Evolutionary conservation across 1,140 invertebrate species (phyloP).

Genomic region (Rhopalosiphum maidis): DNA sequence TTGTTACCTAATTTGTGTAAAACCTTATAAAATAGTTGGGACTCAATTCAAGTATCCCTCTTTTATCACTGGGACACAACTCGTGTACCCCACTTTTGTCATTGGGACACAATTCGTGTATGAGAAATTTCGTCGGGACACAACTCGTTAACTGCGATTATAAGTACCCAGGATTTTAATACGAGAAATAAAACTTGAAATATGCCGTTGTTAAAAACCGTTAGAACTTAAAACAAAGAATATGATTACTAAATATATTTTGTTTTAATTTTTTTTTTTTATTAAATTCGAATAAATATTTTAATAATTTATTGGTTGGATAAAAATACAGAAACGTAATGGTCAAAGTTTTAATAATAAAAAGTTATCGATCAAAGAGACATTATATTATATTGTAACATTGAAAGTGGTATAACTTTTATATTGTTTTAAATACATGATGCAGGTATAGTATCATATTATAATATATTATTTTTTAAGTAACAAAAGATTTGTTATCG

Average conservation of each 20-base stretch:
- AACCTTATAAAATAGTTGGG: too few relatives aligned
- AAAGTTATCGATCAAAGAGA: background rate
- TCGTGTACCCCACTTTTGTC: too few relatives aligned
- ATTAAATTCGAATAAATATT: background rate
- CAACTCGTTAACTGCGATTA: too few relatives aligned
- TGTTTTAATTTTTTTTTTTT: background rate
- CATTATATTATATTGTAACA: background rate
- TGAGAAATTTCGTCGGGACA: too few relatives aligned
- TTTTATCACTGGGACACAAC: too few relatives aligned
- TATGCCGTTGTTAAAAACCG: background rate
- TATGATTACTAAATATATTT: background rate
- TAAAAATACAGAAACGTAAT: background rate
- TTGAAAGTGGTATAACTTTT: background rate
- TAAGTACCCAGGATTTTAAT: background rate
- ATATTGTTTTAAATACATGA: background rate
- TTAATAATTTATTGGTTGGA: background rate
- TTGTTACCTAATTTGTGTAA: too few relatives aligned
- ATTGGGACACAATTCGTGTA: too few relatives aligned
- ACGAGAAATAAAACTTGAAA: background rate
- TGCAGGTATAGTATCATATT: background rate
- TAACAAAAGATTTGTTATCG: background rate
- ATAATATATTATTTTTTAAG: background rate
- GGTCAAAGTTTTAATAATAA: slow-evolving; percentile 17
- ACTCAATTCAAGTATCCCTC: too few relatives aligned
- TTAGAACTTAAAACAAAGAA: background rate